phyloP scores from a whole-genome alignment of 92 coral and sea anemone species.

The Parazoanthus swiftii region DNA sequence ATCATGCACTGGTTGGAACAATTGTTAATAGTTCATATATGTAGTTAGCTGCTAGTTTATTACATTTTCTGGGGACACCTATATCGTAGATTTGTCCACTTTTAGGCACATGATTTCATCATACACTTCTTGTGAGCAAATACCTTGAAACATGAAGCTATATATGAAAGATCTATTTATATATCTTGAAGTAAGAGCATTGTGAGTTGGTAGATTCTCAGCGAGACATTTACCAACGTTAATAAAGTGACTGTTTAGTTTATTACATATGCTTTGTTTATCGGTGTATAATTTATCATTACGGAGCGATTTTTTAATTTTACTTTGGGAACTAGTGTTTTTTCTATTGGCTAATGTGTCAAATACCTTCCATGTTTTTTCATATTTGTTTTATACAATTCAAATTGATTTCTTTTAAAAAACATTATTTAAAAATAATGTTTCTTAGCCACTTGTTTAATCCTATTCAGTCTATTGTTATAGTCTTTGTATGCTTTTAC shows the following conservation, averaged over 20 bases:
- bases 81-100: conserved; percentile 40
- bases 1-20: conserved; percentile 12
- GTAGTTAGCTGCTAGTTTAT: not conserved
- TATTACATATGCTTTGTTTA: conserved; percentile 42
- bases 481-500: not conserved
- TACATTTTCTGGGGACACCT: conserved; percentile 37
- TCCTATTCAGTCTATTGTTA: not conserved
- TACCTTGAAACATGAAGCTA: conserved; percentile 43
- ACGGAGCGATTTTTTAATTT: conserved; percentile 44
- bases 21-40: conserved; percentile 8
- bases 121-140: conserved; percentile 34
- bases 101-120: conserved; percentile 31
- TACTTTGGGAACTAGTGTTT: conserved; percentile 34
- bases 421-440: too few relatives aligned
- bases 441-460: not conserved
- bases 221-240: conserved; percentile 32
- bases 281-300: conserved; percentile 48
- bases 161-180: conserved; percentile 38
- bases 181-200: conserved; percentile 11
- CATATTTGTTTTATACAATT: conserved; percentile 45
- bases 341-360: conserved; percentile 54
- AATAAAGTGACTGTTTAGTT: conserved; percentile 34
- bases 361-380: conserved; percentile 58
- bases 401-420: not conserved
- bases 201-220: conserved; percentile 17